Evolutionary conservation across 2,113 vertebrate species (phyloP).

Genomic region (Oryzias curvinotus): DNA sequence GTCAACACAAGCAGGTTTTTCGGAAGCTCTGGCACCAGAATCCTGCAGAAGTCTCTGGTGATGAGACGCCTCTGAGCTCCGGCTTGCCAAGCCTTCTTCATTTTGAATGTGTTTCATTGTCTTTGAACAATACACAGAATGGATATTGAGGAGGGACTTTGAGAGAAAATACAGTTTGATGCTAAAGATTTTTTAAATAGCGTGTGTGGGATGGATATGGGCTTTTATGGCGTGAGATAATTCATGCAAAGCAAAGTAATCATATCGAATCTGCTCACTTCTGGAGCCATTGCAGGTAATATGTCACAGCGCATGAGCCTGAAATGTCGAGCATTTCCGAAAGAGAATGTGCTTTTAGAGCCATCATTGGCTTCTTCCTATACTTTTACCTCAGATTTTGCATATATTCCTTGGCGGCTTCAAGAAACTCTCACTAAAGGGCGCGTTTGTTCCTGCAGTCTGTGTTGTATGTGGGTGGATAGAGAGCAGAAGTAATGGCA

Average conservation of each 20-base stretch:
- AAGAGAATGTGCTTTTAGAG: constrained; percentile 31
- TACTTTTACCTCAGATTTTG: constrained; percentile 45
- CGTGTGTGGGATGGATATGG: constrained; percentile 5
- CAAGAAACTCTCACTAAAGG: constrained; percentile 41
- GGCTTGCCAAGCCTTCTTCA: constrained; percentile 38
- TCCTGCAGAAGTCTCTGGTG: constrained; percentile 40
- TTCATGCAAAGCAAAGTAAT: constrained; percentile 6
- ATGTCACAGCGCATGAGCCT: constrained; percentile 6
- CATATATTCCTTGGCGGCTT: constrained; percentile 39
- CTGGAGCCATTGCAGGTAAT: not conserved
- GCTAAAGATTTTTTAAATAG: not conserved
- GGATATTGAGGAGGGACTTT: constrained; percentile 13
- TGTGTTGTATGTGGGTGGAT: constrained; percentile 44
- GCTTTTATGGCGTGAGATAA: constrained; percentile 6
- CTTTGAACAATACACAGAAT: constrained; percentile 46
- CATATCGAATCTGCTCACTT: constrained; percentile 3
- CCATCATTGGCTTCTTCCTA: constrained; percentile 25
- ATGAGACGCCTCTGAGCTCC: constrained; percentile 28
- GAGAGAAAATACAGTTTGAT: not conserved
- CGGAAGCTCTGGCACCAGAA: constrained; percentile 21
- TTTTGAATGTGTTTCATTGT: constrained; percentile 57
- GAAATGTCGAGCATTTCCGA: constrained; percentile 14
- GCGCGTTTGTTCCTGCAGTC: constrained; percentile 35
- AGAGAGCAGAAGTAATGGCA: constrained; percentile 40
- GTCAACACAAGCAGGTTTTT: constrained; percentile 35